phyloP scores from a whole-genome alignment of 2,797 vertebrate genomes.

The Aselliscus stoliczkanus region DNA sequence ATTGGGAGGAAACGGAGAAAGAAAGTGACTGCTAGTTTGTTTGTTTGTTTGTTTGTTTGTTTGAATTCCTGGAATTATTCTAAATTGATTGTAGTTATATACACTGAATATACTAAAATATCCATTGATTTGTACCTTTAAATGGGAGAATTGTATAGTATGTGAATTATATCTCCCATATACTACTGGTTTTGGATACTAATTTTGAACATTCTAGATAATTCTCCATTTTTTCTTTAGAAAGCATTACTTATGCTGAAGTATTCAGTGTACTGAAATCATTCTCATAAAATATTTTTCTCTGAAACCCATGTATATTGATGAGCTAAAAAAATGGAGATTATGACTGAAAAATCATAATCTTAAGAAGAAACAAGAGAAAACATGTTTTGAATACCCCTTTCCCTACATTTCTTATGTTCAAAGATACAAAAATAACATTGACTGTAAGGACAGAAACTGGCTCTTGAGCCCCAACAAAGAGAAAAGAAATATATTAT shows the following conservation, averaged over 20 bases:
- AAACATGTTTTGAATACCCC: not conserved
- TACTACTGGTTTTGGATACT: not conserved
- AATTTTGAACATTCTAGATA: not conserved
- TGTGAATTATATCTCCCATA: not conserved
- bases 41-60: not conserved
- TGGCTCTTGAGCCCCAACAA: not conserved
- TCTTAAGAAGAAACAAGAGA: not conserved
- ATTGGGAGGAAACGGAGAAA: not conserved
- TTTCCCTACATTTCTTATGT: not conserved
- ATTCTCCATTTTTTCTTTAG: not conserved
- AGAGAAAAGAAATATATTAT: not conserved
- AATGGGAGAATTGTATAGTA: not conserved
- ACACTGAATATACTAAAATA: not conserved
- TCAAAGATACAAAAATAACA: not conserved
- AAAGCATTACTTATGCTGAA: not conserved
- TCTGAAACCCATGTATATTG: not conserved
- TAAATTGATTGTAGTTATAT: not conserved
- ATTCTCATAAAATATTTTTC: constrained; percentile 29
- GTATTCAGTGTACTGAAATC: not conserved
- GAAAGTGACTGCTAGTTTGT: no score
- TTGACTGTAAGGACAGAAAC: not conserved
- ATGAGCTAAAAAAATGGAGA: not conserved
- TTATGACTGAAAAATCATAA: not conserved
- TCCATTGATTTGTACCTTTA: not conserved
- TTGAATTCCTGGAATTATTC: not conserved